Percentiles rank a stretch among this genome's conserved stretches.
These are phyloP conservation scores for Procavia capensis DNA, from an alignment of 2,113 vertebrate genomes.

Conservation along the genomic window DNA sequence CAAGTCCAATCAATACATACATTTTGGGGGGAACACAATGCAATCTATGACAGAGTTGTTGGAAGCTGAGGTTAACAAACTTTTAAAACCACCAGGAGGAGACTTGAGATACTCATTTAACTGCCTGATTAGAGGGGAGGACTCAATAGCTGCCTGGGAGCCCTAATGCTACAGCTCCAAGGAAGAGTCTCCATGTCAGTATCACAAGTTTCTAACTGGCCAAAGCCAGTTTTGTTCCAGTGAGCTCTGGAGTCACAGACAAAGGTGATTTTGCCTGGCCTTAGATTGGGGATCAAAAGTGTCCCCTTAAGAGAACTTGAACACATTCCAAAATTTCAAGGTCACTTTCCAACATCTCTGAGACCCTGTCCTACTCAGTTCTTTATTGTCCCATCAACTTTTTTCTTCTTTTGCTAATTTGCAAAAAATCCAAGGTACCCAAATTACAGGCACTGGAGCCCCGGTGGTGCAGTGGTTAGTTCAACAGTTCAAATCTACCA, in stretches of 20 bases:
- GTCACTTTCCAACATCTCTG: background rate
- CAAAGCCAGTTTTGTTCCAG: background rate
- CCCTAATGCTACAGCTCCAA: background rate
- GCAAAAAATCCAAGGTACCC: background rate
- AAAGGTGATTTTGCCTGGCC: background rate
- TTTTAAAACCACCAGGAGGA: background rate
- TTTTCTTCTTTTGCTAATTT: background rate
- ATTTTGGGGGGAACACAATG: too few relatives aligned
- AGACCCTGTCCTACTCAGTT: background rate
- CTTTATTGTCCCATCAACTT: background rate
- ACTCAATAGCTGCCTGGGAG: background rate
- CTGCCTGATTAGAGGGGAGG: background rate
- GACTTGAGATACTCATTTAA: background rate
- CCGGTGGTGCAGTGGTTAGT: too few relatives aligned
- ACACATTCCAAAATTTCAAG: background rate
- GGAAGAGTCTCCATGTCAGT: background rate
- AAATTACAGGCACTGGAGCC: background rate
- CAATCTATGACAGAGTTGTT: too few relatives aligned
- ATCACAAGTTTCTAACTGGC: background rate
- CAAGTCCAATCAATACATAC: too few relatives aligned
- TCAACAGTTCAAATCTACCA: too few relatives aligned
- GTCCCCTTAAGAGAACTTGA: background rate
- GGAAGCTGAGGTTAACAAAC: background rate
- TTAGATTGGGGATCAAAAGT: background rate
- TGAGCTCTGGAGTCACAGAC: background rate